These are phyloP conservation scores for Andinoacara biseriatus DNA, from an alignment of 2,113 vertebrate species.

Conservation along the genomic window DNA sequence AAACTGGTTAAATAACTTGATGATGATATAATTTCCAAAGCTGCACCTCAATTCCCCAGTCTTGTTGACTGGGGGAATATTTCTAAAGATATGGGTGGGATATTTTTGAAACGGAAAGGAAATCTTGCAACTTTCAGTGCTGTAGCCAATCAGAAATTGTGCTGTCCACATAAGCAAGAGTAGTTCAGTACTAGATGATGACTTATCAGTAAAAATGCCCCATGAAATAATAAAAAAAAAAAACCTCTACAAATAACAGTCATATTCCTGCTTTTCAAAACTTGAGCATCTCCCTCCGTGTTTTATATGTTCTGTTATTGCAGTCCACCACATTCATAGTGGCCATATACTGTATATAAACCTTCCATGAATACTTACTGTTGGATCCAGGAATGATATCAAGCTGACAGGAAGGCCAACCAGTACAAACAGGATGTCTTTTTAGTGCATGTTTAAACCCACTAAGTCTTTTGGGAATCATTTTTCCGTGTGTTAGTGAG, in stretches of 20 bases:
- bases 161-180: background rate
- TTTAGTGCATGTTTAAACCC: slow-evolving; percentile 60
- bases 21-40: background rate
- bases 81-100: background rate
- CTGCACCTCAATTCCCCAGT: background rate
- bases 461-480: slow-evolving; percentile 52
- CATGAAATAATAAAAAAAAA: background rate
- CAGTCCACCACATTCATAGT: background rate
- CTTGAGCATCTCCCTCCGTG: background rate
- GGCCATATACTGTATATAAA: slow-evolving; percentile 19
- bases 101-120: background rate
- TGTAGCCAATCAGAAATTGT: slow-evolving; percentile 3
- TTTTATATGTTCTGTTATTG: background rate
- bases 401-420: slow-evolving; percentile 58
- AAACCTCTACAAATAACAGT: background rate
- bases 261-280: slow-evolving; percentile 5
- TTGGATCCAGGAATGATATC: slow-evolving; percentile 40
- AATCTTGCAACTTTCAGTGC: background rate
- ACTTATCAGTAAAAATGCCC: background rate
- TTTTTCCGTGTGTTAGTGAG: slow-evolving; percentile 30
- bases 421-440: slow-evolving; percentile 74
- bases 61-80: background rate
- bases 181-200: background rate
- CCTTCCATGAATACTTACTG: background rate
- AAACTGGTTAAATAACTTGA: background rate